Conservation (phyloP, 2,113 vertebrate species). For the Callipepla squamata region DNA sequence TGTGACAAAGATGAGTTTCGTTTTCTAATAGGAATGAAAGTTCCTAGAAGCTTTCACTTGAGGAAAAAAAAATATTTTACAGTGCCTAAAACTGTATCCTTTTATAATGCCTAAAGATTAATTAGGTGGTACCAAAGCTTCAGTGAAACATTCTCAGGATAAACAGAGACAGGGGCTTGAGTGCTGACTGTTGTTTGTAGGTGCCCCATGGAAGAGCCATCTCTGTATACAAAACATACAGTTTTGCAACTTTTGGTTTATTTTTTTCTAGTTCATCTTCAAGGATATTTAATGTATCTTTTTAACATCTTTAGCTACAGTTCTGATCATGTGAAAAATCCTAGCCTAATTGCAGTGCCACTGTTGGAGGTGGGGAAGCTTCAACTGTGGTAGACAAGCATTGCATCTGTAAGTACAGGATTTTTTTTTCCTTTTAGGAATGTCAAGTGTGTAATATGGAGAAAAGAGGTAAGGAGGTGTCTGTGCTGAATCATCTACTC, state of each 20-base stretch:
- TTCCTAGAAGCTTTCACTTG: background rate
- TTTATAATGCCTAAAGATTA: background rate
- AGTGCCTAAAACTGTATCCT: too few relatives aligned
- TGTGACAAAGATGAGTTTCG: background rate
- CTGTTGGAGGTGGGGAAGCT: background rate
- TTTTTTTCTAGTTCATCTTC: background rate
- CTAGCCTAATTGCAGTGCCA: background rate
- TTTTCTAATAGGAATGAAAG: background rate
- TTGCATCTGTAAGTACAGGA: background rate
- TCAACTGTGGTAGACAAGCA: background rate
- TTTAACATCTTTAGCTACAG: background rate
- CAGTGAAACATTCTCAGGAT: background rate
- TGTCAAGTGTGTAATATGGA: background rate
- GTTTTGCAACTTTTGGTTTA: background rate
- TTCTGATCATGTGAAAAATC: background rate
- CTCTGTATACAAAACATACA: background rate
- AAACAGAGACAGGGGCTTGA: background rate
- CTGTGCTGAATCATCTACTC: constrained; percentile 10
- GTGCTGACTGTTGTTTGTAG: background rate
- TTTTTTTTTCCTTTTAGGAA: background rate
- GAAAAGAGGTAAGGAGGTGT: background rate
- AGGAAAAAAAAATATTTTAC: too few relatives aligned
- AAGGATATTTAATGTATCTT: background rate
- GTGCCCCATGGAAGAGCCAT: background rate
- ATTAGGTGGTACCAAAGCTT: background rate